phyloP scores from a whole-genome alignment of 2,797 vertebrate genomes.

The Acanthurus lineatus region DNA sequence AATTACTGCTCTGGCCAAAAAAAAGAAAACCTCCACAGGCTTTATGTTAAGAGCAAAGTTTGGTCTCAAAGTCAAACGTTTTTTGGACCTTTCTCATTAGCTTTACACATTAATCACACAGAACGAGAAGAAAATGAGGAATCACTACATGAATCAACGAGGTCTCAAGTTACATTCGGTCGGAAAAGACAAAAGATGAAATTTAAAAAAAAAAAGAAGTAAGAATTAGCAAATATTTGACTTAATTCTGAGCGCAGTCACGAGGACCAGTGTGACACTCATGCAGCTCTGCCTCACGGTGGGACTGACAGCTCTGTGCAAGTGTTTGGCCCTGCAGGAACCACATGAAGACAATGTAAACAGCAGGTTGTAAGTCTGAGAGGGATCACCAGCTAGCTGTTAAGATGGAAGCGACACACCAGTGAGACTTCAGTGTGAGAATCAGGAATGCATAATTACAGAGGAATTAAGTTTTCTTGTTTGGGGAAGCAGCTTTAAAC shows the following conservation, averaged over 20 bases:
- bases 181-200: conserved; percentile 45
- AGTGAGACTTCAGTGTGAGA: conserved; percentile 31
- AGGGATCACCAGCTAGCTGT: conserved; percentile 44
- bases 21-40: not conserved
- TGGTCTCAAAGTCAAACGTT: conserved; percentile 44
- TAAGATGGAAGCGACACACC: conserved; percentile 40
- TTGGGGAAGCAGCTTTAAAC: conserved; percentile 65
- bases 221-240: conserved; percentile 35
- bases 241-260: conserved; percentile 21
- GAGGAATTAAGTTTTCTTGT: conserved; percentile 39
- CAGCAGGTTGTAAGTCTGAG: conserved; percentile 46
- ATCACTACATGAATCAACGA: conserved; percentile 57
- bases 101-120: conserved; percentile 48
- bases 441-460: conserved; percentile 67
- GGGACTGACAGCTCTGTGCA: conserved; percentile 36
- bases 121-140: conserved; percentile 44
- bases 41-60: not conserved
- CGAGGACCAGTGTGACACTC: conserved; percentile 29
- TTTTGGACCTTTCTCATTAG: conserved; percentile 40
- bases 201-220: conserved; percentile 1
- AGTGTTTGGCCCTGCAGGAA: conserved; percentile 31
- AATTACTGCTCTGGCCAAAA: conserved; percentile 6
- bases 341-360: conserved; percentile 55
- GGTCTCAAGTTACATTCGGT: conserved; percentile 61
- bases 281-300: conserved; percentile 35